These are phyloP conservation scores for Gadus macrocephalus DNA, from an alignment of 2,113 vertebrate species.

Conservation along the genomic window DNA sequence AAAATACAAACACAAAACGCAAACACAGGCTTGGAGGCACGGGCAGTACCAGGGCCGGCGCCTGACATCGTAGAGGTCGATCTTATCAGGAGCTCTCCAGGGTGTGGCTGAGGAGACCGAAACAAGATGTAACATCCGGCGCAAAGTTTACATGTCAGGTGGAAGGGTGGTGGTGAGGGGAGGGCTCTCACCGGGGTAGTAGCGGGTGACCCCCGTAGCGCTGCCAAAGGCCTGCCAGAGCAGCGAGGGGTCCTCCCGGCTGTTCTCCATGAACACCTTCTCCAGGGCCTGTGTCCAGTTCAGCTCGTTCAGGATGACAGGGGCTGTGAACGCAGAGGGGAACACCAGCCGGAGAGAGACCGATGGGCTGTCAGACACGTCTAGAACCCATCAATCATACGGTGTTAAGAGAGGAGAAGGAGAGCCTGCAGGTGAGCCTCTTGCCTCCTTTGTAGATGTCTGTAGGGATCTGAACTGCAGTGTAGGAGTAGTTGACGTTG, in stretches of 20 bases:
- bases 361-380: too few relatives aligned
- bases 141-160: too few relatives aligned
- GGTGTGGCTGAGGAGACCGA: conserved; percentile 76
- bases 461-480: conserved; percentile 96
- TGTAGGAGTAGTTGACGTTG: conserved; percentile 95
- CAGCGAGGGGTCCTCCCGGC: conserved; percentile 87
- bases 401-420: too few relatives aligned
- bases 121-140: neutral
- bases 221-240: conserved; percentile 98
- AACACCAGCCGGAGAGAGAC: conserved; percentile 17
- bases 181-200: conserved; percentile 83
- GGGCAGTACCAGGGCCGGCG: conserved; percentile 86
- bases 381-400: too few relatives aligned
- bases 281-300: conserved; percentile 96
- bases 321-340: conserved; percentile 68
- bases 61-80: conserved; percentile 95
- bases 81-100: conserved; percentile 95
- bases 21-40: neutral
- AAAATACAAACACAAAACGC: neutral
- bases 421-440: conserved; percentile 24
- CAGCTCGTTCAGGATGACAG: conserved; percentile 92
- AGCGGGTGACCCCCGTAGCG: conserved; percentile 92
- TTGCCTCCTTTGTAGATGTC: conserved; percentile 99
- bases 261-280: conserved; percentile 93
- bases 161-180: too few relatives aligned